Evolutionary conservation across 2,797 vertebrate species (phyloP).

Genomic region (Distichodus sexfasciatus): DNA sequence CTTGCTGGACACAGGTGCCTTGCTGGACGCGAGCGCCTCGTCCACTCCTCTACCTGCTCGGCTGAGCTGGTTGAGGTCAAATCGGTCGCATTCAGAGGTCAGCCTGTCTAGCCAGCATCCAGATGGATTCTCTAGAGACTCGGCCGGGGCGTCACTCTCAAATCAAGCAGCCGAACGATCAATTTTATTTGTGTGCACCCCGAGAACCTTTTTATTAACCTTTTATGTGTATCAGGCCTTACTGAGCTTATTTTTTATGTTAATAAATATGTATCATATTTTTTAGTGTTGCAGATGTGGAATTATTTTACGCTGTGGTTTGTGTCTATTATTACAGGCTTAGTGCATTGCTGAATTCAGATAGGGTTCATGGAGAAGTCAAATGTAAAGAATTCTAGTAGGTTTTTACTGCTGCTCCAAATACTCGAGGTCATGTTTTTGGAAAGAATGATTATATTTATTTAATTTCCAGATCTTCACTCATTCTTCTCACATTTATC

Average conservation of each 20-base stretch:
- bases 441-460: no score
- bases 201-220: background rate
- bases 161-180: slow-evolving; percentile 20
- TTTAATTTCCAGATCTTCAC: no score
- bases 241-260: background rate
- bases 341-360: background rate
- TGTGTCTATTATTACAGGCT: background rate
- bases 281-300: background rate
- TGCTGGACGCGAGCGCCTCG: background rate
- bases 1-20: background rate
- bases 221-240: background rate
- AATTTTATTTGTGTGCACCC: slow-evolving; percentile 20
- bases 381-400: background rate
- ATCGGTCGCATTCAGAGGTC: slow-evolving; percentile 43
- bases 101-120: slow-evolving; percentile 53
- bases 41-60: slow-evolving; percentile 18
- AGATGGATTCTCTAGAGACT: slow-evolving; percentile 53
- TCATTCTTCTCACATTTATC: no score
- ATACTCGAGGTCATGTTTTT: no score
- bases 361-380: background rate
- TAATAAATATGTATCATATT: background rate
- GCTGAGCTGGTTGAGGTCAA: slow-evolving; percentile 33
- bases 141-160: slow-evolving; percentile 22
- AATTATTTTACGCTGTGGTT: background rate
- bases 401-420: no score